Conservation (phyloP, 2,888 invertebrate genomes). For the Synanthedon tipuliformis region DNA sequence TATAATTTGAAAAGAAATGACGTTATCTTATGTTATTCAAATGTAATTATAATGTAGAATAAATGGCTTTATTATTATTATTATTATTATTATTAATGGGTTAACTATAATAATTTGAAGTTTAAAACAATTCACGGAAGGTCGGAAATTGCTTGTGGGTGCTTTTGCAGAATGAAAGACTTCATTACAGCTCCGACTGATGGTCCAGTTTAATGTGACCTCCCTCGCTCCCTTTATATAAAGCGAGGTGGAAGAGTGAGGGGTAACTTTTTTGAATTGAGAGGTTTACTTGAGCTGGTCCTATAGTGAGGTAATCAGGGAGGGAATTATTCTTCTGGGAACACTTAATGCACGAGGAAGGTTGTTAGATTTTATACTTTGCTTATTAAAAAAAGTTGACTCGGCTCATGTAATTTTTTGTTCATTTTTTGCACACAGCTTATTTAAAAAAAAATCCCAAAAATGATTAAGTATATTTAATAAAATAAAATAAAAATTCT, state of each 20-base stretch:
- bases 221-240: slow-evolving; percentile 2
- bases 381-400: no score
- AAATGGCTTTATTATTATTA: no score
- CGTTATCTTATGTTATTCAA: no score
- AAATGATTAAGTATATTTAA: no score
- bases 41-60: no score
- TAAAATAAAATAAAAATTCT: no score
- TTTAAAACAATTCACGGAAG: slow-evolving; percentile 11
- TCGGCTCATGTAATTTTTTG: slow-evolving; percentile 1
- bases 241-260: not conserved
- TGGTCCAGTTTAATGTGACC: slow-evolving; percentile 13
- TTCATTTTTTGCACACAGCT: not conserved
- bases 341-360: slow-evolving; percentile 17
- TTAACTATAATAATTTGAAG: slow-evolving; percentile 10
- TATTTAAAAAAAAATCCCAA: no score
- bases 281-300: slow-evolving; percentile 13
- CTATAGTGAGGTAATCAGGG: slow-evolving; percentile 19
- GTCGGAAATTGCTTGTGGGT: slow-evolving; percentile 14
- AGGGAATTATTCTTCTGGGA: slow-evolving; percentile 23
- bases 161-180: slow-evolving; percentile 13
- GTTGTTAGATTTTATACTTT: slow-evolving; percentile 6
- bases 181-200: slow-evolving; percentile 22
- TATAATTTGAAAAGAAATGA: no score
- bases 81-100: no score
- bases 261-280: not conserved